Conservation (phyloP, 2,888 invertebrate species). For the Scaptomyza cyrtandrae region DNA sequence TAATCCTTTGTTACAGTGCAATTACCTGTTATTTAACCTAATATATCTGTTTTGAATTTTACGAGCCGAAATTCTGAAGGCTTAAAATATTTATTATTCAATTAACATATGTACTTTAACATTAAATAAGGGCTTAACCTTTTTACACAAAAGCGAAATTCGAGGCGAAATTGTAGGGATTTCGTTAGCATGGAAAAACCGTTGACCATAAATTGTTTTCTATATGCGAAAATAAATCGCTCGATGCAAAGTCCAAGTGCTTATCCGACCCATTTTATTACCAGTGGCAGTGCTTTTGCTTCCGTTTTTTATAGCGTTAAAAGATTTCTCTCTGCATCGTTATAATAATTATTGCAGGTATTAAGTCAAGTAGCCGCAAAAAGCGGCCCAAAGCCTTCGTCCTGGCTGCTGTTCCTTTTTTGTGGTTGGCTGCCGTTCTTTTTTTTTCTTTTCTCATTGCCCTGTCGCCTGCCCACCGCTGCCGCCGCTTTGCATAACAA, state of each 20-base stretch:
- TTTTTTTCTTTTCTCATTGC: constrained; percentile 13
- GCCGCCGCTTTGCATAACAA: constrained; percentile 69
- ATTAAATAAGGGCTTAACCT: background rate
- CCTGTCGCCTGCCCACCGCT: no score
- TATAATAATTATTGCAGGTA: constrained; percentile 79
- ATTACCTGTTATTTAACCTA: background rate
- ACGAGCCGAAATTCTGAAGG: background rate
- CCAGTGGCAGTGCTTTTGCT: constrained; percentile 53
- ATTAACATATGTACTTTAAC: background rate
- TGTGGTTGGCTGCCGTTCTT: constrained; percentile 21
- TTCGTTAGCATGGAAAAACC: constrained; percentile 10
- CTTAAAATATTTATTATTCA: constrained; percentile 7
- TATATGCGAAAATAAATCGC: constrained; percentile 68
- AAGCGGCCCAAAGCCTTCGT: constrained; percentile 39
- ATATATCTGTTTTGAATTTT: background rate
- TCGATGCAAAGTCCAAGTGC: constrained; percentile 76
- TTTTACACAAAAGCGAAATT: constrained; percentile 8
- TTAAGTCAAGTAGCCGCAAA: constrained; percentile 79
- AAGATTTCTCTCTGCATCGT: constrained; percentile 69
- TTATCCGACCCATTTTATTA: constrained; percentile 73
- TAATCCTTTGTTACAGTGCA: background rate
- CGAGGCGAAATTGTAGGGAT: constrained; percentile 15
- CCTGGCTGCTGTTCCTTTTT: constrained; percentile 19
- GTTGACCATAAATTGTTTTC: constrained; percentile 63
- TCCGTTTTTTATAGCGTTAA: constrained; percentile 58